Conservation (phyloP, 2,113 vertebrate species). For the Zapus hudsonius region DNA sequence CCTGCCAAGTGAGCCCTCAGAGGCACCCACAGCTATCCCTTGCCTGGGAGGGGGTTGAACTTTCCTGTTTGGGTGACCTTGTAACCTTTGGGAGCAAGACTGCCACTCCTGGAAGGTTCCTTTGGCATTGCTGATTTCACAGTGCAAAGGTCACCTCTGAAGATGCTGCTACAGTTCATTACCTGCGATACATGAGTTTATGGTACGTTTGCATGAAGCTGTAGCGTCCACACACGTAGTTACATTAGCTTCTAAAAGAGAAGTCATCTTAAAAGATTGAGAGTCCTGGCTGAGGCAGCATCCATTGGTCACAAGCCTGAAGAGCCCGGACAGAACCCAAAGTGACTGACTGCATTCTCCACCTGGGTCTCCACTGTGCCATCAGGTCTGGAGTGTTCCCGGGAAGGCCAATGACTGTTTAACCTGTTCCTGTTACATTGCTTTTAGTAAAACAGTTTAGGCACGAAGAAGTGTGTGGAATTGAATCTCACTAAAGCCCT, state of each 20-base stretch:
- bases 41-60: background rate
- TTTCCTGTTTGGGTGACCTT: background rate
- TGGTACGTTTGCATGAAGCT: background rate
- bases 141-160: background rate
- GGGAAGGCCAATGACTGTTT: background rate
- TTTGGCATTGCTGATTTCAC: background rate
- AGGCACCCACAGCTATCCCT: background rate
- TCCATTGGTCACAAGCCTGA: background rate
- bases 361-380: background rate
- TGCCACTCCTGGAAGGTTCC: background rate
- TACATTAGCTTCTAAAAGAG: background rate
- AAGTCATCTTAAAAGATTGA: background rate
- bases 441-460: background rate
- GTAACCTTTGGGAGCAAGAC: background rate
- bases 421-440: background rate
- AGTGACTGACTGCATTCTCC: constrained; percentile 15
- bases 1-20: background rate
- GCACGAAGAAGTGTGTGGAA: background rate
- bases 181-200: fast-evolving
- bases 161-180: background rate
- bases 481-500: background rate
- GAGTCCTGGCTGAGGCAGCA: constrained; percentile 22
- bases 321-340: background rate
- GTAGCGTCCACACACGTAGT: background rate
- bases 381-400: background rate